phyloP scores from a whole-genome alignment of 2,113 vertebrate species.

The Asarcornis scutulata region DNA sequence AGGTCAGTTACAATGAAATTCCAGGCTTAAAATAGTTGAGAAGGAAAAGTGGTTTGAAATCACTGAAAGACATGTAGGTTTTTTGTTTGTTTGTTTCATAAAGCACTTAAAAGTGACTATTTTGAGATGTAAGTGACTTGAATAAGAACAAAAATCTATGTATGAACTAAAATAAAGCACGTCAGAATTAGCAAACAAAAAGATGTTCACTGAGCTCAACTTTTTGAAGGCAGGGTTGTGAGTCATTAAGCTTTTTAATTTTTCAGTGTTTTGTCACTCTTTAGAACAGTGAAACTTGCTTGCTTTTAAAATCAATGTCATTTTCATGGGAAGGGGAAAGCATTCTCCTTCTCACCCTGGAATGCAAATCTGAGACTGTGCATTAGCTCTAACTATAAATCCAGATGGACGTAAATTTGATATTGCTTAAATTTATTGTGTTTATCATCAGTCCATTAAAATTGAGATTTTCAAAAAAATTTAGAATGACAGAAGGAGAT shows the following conservation, averaged over 20 bases:
- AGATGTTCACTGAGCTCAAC: background rate
- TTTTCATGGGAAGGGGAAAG: background rate
- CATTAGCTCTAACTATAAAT: background rate
- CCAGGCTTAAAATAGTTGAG: background rate
- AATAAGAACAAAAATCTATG: background rate
- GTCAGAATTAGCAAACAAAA: background rate
- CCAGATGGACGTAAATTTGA: background rate
- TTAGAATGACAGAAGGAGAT: background rate
- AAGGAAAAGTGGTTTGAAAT: background rate
- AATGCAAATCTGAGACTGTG: background rate
- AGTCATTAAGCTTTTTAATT: background rate
- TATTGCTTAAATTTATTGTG: background rate
- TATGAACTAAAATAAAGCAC: background rate
- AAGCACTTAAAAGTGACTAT: background rate
- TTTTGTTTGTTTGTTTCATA: background rate
- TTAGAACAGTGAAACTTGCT: background rate
- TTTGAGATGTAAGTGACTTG: background rate
- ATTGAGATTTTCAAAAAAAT: background rate
- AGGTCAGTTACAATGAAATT: constrained; percentile 7
- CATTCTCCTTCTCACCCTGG: background rate
- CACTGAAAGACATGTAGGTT: background rate
- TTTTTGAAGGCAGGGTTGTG: background rate
- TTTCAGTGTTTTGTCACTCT: background rate
- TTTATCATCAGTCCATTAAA: background rate
- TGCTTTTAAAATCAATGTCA: background rate